Percentiles rank a stretch among this genome's conserved stretches.
phyloP scores from a whole-genome alignment of 1,140 invertebrate genomes.

The Drosophila fuyamai region DNA sequence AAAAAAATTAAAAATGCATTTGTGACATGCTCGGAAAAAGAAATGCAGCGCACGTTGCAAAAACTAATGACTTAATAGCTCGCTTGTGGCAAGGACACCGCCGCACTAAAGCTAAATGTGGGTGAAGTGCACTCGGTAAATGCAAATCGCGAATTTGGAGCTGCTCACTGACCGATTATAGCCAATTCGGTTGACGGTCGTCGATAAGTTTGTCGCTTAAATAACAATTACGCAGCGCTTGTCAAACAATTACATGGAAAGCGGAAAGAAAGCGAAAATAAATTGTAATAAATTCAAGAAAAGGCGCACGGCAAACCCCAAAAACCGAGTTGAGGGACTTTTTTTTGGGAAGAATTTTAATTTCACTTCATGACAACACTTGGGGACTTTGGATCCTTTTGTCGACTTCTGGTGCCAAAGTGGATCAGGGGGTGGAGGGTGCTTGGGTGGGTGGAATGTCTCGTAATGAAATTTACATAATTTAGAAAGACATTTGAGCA shows the following conservation, averaged over 20 bases:
- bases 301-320: conserved; percentile 37
- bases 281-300: conserved; percentile 52
- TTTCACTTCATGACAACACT: conserved; percentile 61
- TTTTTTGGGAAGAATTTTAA: conserved; percentile 74
- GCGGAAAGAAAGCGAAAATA: conserved; percentile 55
- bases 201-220: conserved; percentile 74
- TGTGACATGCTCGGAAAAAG: conserved; percentile 67
- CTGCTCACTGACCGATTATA: conserved; percentile 41
- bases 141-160: conserved; percentile 39
- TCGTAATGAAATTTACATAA: conserved; percentile 82
- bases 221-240: conserved; percentile 71
- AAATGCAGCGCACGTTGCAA: conserved; percentile 66
- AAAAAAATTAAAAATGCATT: conserved; percentile 66
- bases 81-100: conserved; percentile 49
- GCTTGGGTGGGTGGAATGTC: conserved; percentile 36
- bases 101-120: conserved; percentile 11
- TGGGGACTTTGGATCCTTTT: conserved; percentile 7
- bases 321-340: conserved; percentile 37
- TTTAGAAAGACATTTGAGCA: conserved; percentile 81
- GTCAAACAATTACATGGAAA: conserved; percentile 70
- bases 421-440: background rate
- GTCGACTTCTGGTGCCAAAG: conserved; percentile 12
- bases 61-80: conserved; percentile 82
- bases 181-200: conserved; percentile 61
- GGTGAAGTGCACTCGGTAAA: conserved; percentile 31